phyloP scores from a whole-genome alignment of 2,888 invertebrate species.

The Malachius bipustulatus region DNA sequence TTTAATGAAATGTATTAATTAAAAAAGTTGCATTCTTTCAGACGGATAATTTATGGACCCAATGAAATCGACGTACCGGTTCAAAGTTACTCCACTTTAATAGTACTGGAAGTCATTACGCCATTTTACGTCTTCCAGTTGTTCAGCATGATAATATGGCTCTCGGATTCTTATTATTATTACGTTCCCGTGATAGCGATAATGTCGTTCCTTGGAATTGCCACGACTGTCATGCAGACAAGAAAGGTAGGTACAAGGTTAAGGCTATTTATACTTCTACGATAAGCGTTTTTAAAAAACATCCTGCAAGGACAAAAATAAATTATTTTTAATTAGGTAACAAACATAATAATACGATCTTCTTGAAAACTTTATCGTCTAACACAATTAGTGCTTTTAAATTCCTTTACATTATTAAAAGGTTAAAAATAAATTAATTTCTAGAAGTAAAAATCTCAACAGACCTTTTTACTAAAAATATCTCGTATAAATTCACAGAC shows the following conservation, averaged over 20 bases:
- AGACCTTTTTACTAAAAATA: too few relatives aligned
- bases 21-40: constrained; percentile 30
- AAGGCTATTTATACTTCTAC: constrained; percentile 5
- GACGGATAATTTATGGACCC: constrained; percentile 66
- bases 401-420: too few relatives aligned
- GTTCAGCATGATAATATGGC: constrained; percentile 82
- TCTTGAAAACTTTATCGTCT: too few relatives aligned
- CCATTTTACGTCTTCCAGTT: constrained; percentile 95
- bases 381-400: too few relatives aligned
- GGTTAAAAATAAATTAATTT: too few relatives aligned
- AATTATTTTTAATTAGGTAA: too few relatives aligned
- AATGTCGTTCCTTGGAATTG: constrained; percentile 74
- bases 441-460: too few relatives aligned
- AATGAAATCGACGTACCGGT: constrained; percentile 78
- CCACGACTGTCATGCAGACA: constrained; percentile 74
- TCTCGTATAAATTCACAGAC: too few relatives aligned
- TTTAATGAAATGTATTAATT: constrained; percentile 3
- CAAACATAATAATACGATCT: too few relatives aligned
- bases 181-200: constrained; percentile 76
- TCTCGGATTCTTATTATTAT: constrained; percentile 75
- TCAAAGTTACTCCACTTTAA: constrained; percentile 55
- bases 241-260: constrained; percentile 55
- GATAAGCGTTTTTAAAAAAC: constrained; percentile 3
- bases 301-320: constrained; percentile 5
- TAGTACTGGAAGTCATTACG: constrained; percentile 77